Evolutionary conservation across 1,140 invertebrate genomes (phyloP).

Genomic region (Neodiprion virginianus): DNA sequence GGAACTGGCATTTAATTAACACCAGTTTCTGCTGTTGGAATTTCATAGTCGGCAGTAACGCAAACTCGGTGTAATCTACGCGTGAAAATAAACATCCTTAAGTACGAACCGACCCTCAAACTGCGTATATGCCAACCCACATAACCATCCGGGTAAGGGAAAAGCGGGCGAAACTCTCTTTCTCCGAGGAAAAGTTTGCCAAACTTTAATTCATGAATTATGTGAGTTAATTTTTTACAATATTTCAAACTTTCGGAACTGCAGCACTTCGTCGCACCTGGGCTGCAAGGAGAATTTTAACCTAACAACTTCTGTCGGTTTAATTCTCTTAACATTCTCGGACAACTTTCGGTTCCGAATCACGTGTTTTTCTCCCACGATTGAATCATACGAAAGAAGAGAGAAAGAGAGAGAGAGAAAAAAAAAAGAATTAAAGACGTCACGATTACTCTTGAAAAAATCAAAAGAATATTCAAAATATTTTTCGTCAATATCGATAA

Average conservation of each 20-base stretch:
- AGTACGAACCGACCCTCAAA: not conserved
- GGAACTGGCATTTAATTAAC: constrained; percentile 5
- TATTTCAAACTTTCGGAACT: not conserved
- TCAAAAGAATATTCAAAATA: too few species aligned
- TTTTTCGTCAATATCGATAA: too few species aligned
- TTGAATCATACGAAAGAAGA: too few species aligned
- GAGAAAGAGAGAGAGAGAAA: too few species aligned
- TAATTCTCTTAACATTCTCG: too few species aligned
- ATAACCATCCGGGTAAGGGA: too few species aligned
- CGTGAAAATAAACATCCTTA: not conserved
- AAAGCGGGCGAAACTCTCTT: not conserved
- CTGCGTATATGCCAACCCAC: not conserved
- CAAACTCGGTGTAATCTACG: not conserved
- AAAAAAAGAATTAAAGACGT: too few species aligned
- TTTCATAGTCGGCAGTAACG: not conserved
- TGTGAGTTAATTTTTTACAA: not conserved
- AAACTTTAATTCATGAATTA: not conserved
- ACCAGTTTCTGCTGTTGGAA: not conserved
- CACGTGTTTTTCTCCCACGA: too few species aligned
- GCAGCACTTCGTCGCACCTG: not conserved
- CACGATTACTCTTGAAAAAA: too few species aligned
- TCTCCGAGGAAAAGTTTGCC: not conserved
- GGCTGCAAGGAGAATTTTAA: not conserved
- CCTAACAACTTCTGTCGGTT: too few species aligned
- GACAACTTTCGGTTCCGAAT: too few species aligned